Conservation (phyloP, 1,140 invertebrate species). For the Bombyx mandarina region DNA sequence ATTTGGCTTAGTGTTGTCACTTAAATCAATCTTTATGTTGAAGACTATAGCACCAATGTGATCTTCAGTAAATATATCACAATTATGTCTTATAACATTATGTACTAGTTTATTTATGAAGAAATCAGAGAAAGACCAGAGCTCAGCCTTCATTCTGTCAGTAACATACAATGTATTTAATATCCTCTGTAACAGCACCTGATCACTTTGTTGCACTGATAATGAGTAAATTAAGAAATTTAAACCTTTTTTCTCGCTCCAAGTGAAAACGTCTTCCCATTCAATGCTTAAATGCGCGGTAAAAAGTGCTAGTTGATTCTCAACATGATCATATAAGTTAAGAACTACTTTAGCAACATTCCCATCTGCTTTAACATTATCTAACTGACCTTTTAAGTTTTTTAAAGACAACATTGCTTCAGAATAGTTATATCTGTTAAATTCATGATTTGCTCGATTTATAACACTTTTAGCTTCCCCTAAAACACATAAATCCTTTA, state of each 20-base stretch:
- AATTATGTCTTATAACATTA: slow-evolving; percentile 51
- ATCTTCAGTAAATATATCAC: slow-evolving; percentile 61
- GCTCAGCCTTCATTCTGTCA: slow-evolving; percentile 44
- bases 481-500: slow-evolving; percentile 38
- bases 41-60: slow-evolving; percentile 47
- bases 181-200: slow-evolving; percentile 37
- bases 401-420: slow-evolving; percentile 44
- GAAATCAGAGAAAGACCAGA: slow-evolving; percentile 49
- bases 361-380: slow-evolving; percentile 38
- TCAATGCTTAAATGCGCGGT: slow-evolving; percentile 47
- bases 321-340: slow-evolving; percentile 37
- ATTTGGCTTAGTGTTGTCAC: slow-evolving; percentile 41
- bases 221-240: slow-evolving; percentile 45
- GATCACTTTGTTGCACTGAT: slow-evolving; percentile 52
- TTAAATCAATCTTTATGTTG: slow-evolving; percentile 54
- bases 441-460: slow-evolving; percentile 44
- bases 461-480: slow-evolving; percentile 40
- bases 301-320: slow-evolving; percentile 48
- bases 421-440: slow-evolving; percentile 41
- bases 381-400: slow-evolving; percentile 36
- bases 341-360: slow-evolving; percentile 33
- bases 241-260: slow-evolving; percentile 43
- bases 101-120: slow-evolving; percentile 50
- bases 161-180: slow-evolving; percentile 46
- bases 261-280: slow-evolving; percentile 56